These are phyloP conservation scores for Caerostris extrusa DNA, from an alignment of 1,140 invertebrate genomes.

Conservation along the genomic window DNA sequence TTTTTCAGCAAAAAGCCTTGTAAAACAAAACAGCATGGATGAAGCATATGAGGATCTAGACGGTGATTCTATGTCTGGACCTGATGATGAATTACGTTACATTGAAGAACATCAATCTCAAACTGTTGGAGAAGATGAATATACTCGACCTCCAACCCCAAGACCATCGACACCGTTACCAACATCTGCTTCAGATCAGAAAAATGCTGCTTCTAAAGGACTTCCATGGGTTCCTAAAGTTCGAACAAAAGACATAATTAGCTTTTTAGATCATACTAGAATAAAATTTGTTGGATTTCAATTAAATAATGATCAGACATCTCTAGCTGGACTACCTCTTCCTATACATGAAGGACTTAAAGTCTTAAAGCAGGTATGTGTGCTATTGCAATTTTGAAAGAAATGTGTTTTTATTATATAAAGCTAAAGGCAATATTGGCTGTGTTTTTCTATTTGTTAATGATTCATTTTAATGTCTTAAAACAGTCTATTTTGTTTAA, in stretches of 20 bases:
- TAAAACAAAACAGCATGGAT: conserved; percentile 96
- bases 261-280: conserved; percentile 94
- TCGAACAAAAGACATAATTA: conserved; percentile 94
- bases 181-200: conserved; percentile 80
- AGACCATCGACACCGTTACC: conserved; percentile 78
- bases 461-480: too few relatives aligned
- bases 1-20: conserved; percentile 87
- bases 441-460: too few relatives aligned
- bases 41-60: conserved; percentile 87
- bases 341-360: conserved; percentile 97
- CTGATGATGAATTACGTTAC: conserved; percentile 79
- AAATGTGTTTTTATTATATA: too few relatives aligned
- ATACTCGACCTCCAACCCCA: conserved; percentile 76
- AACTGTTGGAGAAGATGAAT: conserved; percentile 66
- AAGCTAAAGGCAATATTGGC: too few relatives aligned
- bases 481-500: too few relatives aligned
- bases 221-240: conserved; percentile 98
- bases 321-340: conserved; percentile 94
- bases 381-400: not conserved
- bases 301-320: conserved; percentile 88
- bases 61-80: conserved; percentile 81
- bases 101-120: conserved; percentile 79
- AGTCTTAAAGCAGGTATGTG: conserved; percentile 88
- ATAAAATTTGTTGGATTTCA: conserved; percentile 97
- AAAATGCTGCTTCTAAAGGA: conserved; percentile 79